Evolutionary conservation across 2,888 invertebrate genomes (phyloP), one percentile per base, ranked within the genome.

Genomic region (Mythimna loreyi): DNA sequence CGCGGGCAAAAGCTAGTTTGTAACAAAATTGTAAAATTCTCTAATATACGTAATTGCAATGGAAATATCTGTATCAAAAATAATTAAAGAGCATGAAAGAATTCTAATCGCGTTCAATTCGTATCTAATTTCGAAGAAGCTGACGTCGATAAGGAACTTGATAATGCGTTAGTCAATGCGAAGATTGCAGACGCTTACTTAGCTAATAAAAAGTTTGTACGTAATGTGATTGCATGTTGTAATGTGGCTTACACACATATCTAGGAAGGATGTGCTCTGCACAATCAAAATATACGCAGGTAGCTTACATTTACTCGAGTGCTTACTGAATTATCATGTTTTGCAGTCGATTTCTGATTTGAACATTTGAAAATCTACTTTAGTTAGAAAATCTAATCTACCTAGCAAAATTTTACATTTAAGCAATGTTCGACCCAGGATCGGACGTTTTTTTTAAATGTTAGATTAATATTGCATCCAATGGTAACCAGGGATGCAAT

Each of bases 31-130:
- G n/a, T n/a, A n/a, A 28, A 28, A 28, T 28, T 28, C 4, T 28
- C 28, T 28, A n/a, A n/a, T n/a, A 28, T 28, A 28, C 28, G n/a
- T n/a, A 28, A 4, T 28, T 28, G 2, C 4, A 28, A 28, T 28
- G 28, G 4, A 28, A 4, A 28, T 28, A 3, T 28, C 28, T 28
- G 28, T 28, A 28, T 28, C 28, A 4, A 3, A 3, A 2, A 28
- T 2, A 28, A 28, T 28, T 2, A 28, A 3, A 28, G 28, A 28
- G 4, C 28, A 28, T 28, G 28, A 28, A 28, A 72, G 21, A 73
- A 79, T 63, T 76, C 55, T 74, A 68, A 75, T 75, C 61, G 45
- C 50, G 55, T 43, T 55, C 74, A 65, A 79, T 80, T 79, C 63
- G 50, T 61, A 75, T 63, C 63, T 64, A 67, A 67, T 75, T 80